A percentile compares a stretch with the other conserved stretches of the same genome.
These are phyloP conservation scores for Camponotus vicinus DNA, from an alignment of 1,140 invertebrate species.

Conservation along the genomic window DNA sequence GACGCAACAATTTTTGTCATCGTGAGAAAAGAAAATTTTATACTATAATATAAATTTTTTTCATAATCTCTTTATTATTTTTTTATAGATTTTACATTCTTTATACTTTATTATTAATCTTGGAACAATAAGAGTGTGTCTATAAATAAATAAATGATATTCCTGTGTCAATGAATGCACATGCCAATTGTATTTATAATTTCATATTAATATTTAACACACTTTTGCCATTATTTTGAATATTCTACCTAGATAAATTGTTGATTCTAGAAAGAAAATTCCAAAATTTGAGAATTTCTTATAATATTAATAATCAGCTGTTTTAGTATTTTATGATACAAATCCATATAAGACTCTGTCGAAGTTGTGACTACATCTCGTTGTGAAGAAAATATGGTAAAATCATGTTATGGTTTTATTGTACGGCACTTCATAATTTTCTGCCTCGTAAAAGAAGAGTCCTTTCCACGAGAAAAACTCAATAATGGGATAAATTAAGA, in stretches of 20 bases:
- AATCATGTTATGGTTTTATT: conserved; percentile 1
- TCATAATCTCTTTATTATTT: neutral
- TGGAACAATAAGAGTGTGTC: neutral
- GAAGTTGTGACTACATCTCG: neutral
- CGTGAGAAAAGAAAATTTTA: neutral
- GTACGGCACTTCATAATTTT: neutral
- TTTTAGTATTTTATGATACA: neutral
- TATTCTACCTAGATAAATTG: neutral
- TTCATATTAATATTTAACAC: neutral
- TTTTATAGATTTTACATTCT: neutral
- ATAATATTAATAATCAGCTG: neutral
- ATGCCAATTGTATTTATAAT: no score
- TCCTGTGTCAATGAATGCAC: no score
- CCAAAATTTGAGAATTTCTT: neutral
- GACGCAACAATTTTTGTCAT: neutral
- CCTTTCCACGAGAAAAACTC: neutral
- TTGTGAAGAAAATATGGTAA: neutral
- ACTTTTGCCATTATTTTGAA: neutral
- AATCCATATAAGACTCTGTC: neutral
- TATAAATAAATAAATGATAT: no score
- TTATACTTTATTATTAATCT: neutral
- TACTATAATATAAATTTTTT: neutral
- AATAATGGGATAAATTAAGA: neutral
- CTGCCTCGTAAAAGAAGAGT: neutral
- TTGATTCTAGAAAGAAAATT: neutral